These are phyloP conservation scores for Notamacropus eugenii DNA, from an alignment of 2,797 vertebrate species.

Conservation along the genomic window DNA sequence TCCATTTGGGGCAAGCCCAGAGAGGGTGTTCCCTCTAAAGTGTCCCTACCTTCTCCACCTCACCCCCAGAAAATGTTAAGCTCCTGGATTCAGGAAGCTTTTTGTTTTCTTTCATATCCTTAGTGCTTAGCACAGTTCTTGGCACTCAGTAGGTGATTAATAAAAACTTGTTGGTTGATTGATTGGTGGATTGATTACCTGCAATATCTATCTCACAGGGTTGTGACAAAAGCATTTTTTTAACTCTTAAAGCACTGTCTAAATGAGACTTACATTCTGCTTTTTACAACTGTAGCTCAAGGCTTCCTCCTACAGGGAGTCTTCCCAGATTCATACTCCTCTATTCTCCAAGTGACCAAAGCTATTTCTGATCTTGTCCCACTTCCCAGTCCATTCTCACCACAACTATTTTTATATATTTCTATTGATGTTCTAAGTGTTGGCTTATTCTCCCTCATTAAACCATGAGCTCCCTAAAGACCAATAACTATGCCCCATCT, in stretches of 20 bases:
- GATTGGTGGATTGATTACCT: background rate
- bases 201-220: background rate
- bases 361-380: background rate
- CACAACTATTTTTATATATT: background rate
- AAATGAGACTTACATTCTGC: background rate
- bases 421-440: background rate
- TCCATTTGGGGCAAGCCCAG: background rate
- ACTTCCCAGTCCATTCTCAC: background rate
- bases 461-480: slow-evolving; percentile 7
- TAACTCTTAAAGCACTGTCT: background rate
- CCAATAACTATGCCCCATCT: slow-evolving; percentile 4
- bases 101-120: background rate
- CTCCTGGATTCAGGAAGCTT: background rate
- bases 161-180: background rate
- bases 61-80: background rate
- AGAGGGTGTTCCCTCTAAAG: background rate
- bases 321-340: background rate
- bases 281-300: background rate
- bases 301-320: background rate
- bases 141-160: background rate
- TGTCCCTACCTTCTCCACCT: background rate
- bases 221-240: background rate
- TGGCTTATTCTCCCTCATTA: background rate
- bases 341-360: background rate
- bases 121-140: background rate